Conservation (phyloP, 2,797 vertebrate genomes). For the Gobio occitaniae region DNA sequence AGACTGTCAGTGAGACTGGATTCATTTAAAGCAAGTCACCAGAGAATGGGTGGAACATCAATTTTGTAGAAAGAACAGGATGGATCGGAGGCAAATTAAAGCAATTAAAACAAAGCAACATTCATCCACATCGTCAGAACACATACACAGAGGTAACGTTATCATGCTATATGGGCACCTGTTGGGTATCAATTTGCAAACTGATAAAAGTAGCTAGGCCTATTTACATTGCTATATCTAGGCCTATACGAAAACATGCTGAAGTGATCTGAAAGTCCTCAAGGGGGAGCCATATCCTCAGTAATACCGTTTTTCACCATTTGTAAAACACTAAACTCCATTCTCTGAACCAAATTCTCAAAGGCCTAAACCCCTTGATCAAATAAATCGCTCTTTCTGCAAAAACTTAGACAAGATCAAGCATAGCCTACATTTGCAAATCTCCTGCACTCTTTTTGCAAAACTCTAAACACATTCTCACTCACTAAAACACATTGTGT, state of each 20-base stretch:
- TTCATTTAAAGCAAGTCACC: conserved; percentile 2
- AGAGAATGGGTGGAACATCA: not conserved
- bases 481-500: too few relatives aligned
- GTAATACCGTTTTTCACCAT: not conserved
- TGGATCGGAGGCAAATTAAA: not conserved
- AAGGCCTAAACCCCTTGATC: not conserved
- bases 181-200: not conserved
- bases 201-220: not conserved
- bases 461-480: too few relatives aligned
- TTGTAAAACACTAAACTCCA: too few relatives aligned
- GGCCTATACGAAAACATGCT: not conserved
- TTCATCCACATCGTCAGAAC: not conserved
- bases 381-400: too few relatives aligned
- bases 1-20: not conserved
- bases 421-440: not conserved
- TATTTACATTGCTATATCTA: not conserved
- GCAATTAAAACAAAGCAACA: not conserved
- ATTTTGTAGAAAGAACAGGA: not conserved
- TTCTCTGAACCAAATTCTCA: not conserved
- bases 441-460: not conserved
- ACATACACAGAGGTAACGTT: not conserved
- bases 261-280: not conserved
- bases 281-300: conserved; percentile 20
- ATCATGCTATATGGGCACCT: not conserved
- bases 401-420: not conserved